Evolutionary conservation across 1,140 invertebrate species (phyloP), one percentile per base, ranked within the genome.

Genomic region (Idris sp.): DNA sequence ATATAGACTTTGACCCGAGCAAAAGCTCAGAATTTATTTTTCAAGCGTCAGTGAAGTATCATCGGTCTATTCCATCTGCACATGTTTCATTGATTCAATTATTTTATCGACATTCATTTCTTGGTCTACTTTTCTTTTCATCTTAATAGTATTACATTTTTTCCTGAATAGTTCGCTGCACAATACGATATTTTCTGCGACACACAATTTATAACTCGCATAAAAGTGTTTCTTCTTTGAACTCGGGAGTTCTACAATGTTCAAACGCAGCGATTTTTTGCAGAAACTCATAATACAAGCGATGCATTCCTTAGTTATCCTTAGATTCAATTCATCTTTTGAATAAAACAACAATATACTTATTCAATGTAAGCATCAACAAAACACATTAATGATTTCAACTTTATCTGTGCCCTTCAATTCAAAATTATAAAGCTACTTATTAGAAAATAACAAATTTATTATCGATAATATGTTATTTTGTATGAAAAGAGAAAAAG

Each of bases 161-260:
- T 54, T 41, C 49, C n/a, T 26, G 18, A 26, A 38, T 38, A 28
- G 33, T 38, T 26, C 33, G 22, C 10, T 26, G 11, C 15, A 53
- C 48, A 53, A 53, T 53, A 9, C 35, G 48, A 36, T 38, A 53
- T 53, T 53, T 38, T 53, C 33, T n/a, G 16, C 18, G 33, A 26
- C 51, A 36, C 2, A 41, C 36, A 41, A 54, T 54, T 54, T 54
- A 54, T 41, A 19, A 41, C 51, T 25, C 51, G 26, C 18, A 41
- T 26, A 41, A 54, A 54, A 40, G 51, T 54, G 35, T 54, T 25
- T 16, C 14, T 54, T 30, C 11, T 2, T 18, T 18, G 6, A 5
- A 11, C 14, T 54, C n/a, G 9, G 30, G 6, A 5, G 9, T 53
- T 10, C 19, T 40, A 38, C 10, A 54, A 36, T 36, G 16, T 35